A percentile compares a stretch with the other conserved stretches of the same genome.
Conservation (phyloP, 2,113 vertebrate species). For the Lethenteron camtschaticum region DNA sequence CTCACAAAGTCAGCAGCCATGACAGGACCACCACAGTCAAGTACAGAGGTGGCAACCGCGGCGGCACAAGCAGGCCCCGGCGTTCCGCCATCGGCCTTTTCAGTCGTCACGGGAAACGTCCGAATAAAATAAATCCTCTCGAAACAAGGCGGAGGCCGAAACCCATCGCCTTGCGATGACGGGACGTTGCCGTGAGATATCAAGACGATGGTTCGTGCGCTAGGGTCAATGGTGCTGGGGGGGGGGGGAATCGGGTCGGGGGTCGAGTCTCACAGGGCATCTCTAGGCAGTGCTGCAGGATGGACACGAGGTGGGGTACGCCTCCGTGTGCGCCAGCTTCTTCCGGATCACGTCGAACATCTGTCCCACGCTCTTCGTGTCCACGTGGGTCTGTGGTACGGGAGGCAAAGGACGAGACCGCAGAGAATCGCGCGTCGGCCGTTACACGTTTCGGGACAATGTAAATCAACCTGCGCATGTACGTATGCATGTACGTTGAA, state of each 20-base stretch:
- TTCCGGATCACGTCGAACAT: conserved; percentile 90
- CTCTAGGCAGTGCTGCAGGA: conserved; percentile 92
- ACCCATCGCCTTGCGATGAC: too few relatives aligned
- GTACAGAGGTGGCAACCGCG: too few relatives aligned
- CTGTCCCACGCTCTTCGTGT: conserved; percentile 89
- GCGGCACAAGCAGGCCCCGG: too few relatives aligned
- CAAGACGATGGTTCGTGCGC: neutral
- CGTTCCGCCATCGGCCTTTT: too few relatives aligned
- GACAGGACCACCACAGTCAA: too few relatives aligned
- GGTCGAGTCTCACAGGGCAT: conserved; percentile 67
- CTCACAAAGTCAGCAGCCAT: too few relatives aligned
- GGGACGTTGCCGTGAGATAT: too few relatives aligned
- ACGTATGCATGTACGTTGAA: too few relatives aligned
- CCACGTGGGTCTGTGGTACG: conserved; percentile 56
- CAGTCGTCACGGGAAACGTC: too few relatives aligned
- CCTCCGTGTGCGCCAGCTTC: conserved; percentile 80
- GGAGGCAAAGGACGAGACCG: neutral
- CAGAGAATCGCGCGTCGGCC: neutral
- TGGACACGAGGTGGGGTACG: conserved; percentile 92
- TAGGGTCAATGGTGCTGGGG: neutral
- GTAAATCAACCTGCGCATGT: too few relatives aligned
- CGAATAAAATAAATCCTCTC: too few relatives aligned
- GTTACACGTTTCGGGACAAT: neutral
- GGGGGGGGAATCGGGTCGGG: neutral
- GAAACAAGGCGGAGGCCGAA: too few relatives aligned